Percentiles rank a stretch among this genome's conserved stretches.
Evolutionary conservation across 1,140 invertebrate species (phyloP).

Genomic region (Macrobrachium nipponense): DNA sequence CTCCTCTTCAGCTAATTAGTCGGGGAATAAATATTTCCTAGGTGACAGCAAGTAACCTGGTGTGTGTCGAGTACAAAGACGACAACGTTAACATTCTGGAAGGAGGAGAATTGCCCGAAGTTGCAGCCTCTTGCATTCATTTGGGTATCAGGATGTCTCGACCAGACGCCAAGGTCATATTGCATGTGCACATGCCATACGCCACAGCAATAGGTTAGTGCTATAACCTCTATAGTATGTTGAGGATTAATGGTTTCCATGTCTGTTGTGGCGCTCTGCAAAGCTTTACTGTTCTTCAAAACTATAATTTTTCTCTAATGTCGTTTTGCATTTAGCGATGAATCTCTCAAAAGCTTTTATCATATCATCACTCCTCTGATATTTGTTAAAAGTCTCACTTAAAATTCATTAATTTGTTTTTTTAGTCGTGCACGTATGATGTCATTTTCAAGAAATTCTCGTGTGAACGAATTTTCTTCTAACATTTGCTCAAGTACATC

Average conservation of each 20-base stretch:
- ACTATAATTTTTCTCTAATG: background rate
- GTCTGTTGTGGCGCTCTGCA: background rate
- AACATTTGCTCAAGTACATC: too few species aligned
- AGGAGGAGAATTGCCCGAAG: slow-evolving; percentile 5
- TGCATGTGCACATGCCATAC: background rate
- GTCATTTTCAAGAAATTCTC: too few species aligned
- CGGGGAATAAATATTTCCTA: background rate
- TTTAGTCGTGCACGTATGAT: too few species aligned
- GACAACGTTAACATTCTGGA: slow-evolving; percentile 13
- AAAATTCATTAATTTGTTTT: too few species aligned
- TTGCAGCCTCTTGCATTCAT: slow-evolving; percentile 18
- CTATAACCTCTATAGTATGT: background rate
- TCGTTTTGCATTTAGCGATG: background rate
- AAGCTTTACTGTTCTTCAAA: background rate
- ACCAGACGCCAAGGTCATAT: slow-evolving; percentile 3
- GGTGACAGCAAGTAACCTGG: slow-evolving; percentile 43
- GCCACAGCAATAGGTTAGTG: background rate
- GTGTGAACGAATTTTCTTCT: too few species aligned
- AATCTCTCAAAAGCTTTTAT: background rate
- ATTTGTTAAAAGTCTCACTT: too few species aligned
- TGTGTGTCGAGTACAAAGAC: slow-evolving; percentile 5
- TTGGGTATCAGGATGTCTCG: background rate
- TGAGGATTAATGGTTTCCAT: background rate
- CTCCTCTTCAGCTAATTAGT: background rate
- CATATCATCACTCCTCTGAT: background rate